Percentiles rank a stretch among this genome's conserved stretches.
Conservation (phyloP, 2,888 invertebrate species). For the Netelia fuscicornis region DNA sequence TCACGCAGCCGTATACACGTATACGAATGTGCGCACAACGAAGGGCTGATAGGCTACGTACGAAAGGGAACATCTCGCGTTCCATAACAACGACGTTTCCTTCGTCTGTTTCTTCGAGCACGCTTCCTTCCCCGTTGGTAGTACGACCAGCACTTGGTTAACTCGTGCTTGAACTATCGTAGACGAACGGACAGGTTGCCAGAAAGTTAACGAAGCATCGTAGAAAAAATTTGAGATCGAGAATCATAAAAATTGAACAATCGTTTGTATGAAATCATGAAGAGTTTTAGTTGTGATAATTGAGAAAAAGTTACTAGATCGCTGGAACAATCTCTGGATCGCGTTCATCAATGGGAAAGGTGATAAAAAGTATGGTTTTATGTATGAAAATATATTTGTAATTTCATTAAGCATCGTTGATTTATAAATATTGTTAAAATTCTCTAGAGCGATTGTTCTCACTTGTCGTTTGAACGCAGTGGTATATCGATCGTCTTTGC, state of each 20-base stretch:
- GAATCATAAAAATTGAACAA: slow-evolving; percentile 13
- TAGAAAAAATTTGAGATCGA: slow-evolving; percentile 34
- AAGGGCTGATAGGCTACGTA: slow-evolving; percentile 30
- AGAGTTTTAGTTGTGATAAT: background rate
- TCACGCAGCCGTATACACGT: slow-evolving; percentile 12
- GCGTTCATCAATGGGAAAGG: too few species aligned
- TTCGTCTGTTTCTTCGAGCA: slow-evolving; percentile 74
- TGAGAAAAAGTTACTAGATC: too few species aligned
- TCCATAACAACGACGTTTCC: slow-evolving; percentile 66
- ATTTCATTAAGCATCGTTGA: background rate
- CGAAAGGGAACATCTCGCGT: slow-evolving; percentile 45
- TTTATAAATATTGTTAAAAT: too few species aligned
- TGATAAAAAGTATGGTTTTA: too few species aligned
- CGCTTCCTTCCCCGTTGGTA: slow-evolving; percentile 73
- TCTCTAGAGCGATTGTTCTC: too few species aligned
- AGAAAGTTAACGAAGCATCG: background rate
- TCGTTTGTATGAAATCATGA: background rate
- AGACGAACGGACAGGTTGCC: slow-evolving; percentile 28
- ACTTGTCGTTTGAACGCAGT: background rate
- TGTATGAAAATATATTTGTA: background rate
- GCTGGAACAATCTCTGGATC: too few species aligned
- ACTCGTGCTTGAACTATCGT: slow-evolving; percentile 47
- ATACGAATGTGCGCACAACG: slow-evolving; percentile 5
- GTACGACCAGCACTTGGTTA: background rate
- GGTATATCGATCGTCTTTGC: slow-evolving; percentile 18